Evolutionary conservation across 2,888 invertebrate genomes (phyloP).

Genomic region (Scelioninae gen. 1): DNA sequence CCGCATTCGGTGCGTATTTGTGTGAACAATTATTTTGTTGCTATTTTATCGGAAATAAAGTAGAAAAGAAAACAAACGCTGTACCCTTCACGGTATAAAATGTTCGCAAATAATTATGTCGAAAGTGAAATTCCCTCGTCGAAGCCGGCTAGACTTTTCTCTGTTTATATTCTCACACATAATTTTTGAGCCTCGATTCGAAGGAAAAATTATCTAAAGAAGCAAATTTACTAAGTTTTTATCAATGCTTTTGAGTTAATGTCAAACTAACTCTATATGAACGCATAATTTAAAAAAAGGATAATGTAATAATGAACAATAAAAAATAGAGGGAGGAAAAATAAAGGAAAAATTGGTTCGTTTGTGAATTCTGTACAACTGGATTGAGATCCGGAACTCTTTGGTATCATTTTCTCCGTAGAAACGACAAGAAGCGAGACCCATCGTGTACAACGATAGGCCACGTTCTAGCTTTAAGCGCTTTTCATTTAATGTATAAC

Average conservation of each 20-base stretch:
- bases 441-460: constrained; percentile 67
- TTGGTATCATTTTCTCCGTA: constrained; percentile 80
- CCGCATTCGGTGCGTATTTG: too few species aligned
- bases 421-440: constrained; percentile 72
- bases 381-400: constrained; percentile 81
- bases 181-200: constrained; percentile 49
- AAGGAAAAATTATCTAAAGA: constrained; percentile 60
- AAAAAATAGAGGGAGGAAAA: constrained; percentile 47
- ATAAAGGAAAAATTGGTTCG: constrained; percentile 52
- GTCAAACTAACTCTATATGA: constrained; percentile 50
- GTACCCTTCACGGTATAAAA: too few species aligned
- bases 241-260: constrained; percentile 61
- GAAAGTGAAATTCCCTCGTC: too few species aligned
- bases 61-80: too few species aligned
- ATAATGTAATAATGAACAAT: constrained; percentile 19
- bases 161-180: constrained; percentile 43
- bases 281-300: constrained; percentile 29
- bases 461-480: constrained; percentile 70
- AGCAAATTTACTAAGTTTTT: constrained; percentile 63
- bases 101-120: too few species aligned
- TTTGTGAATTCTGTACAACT: constrained; percentile 70
- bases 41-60: too few species aligned
- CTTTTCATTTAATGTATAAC: constrained; percentile 67
- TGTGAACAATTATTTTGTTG: too few species aligned
- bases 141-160: too few species aligned